A percentile compares a stretch with the other conserved stretches of the same genome.
Conservation (phyloP, 2,113 vertebrate species). For the Prietella phreatophila region DNA sequence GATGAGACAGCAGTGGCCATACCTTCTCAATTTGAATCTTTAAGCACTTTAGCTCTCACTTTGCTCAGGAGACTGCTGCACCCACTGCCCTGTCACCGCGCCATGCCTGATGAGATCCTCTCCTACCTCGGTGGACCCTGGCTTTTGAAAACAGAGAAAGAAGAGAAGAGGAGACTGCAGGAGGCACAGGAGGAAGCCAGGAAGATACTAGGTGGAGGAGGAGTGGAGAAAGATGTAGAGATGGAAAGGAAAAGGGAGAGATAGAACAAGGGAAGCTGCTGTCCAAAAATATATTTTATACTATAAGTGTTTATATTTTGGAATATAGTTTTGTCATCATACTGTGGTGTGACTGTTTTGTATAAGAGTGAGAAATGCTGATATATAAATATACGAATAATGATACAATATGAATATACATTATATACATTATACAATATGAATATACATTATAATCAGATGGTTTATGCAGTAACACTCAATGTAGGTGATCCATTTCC, state of each 20-base stretch:
- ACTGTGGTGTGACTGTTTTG: background rate
- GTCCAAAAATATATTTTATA: constrained; percentile 4
- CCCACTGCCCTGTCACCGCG: constrained; percentile 74
- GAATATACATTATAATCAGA: background rate
- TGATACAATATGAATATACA: background rate
- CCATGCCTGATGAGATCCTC: constrained; percentile 77
- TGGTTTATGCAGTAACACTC: background rate
- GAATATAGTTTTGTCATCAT: constrained; percentile 1
- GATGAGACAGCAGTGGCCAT: constrained; percentile 34
- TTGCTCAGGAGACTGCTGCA: constrained; percentile 80
- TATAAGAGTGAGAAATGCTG: background rate
- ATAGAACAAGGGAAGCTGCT: constrained; percentile 48
- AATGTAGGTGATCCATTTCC: background rate
- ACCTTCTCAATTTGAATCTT: constrained; percentile 74
- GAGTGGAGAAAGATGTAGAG: constrained; percentile 60
- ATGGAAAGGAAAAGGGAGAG: constrained; percentile 70
- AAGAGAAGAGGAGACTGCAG: constrained; percentile 66
- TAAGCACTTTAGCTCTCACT: constrained; percentile 70
- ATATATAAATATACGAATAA: background rate
- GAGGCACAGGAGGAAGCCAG: constrained; percentile 69
- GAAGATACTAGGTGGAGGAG: constrained; percentile 64
- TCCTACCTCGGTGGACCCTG: constrained; percentile 75
- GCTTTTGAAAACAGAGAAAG: constrained; percentile 68
- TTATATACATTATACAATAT: too few species aligned
- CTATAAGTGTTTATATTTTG: constrained; percentile 19